phyloP scores from a whole-genome alignment of 2,888 invertebrate genomes.

The Chrysolina americana region DNA sequence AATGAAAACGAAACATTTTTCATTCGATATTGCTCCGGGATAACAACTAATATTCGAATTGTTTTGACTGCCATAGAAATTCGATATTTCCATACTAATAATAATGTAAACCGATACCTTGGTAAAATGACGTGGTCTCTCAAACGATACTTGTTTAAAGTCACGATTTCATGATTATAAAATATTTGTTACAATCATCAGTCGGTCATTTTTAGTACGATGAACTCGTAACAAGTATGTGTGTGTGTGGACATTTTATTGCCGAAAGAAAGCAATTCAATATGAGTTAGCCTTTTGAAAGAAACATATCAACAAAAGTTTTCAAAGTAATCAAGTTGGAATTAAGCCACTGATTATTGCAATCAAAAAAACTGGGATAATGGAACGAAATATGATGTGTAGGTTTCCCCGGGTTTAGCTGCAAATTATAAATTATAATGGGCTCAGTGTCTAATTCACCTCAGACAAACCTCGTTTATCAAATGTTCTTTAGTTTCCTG shows the following conservation, averaged over 20 bases:
- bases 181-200: conserved; percentile 15
- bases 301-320: too few species aligned
- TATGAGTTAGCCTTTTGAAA: too few species aligned
- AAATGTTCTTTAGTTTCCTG: too few species aligned
- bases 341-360: too few species aligned
- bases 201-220: conserved; percentile 1
- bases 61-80: not conserved
- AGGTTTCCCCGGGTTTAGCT: too few species aligned
- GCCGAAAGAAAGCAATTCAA: too few species aligned
- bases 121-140: not conserved
- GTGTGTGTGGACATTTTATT: conserved; percentile 3
- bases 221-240: conserved; percentile 18
- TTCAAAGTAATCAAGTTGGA: too few species aligned
- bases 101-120: not conserved
- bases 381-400: too few species aligned
- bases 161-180: conserved; percentile 22
- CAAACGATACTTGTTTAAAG: conserved; percentile 11
- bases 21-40: not conserved
- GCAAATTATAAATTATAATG: too few species aligned
- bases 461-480: too few species aligned
- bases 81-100: not conserved
- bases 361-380: too few species aligned
- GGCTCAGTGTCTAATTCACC: too few species aligned
- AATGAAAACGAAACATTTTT: not conserved
- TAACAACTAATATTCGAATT: not conserved